These are phyloP conservation scores for Nyctibius grandis DNA, from an alignment of 2,797 vertebrate genomes.

Conservation along the genomic window DNA sequence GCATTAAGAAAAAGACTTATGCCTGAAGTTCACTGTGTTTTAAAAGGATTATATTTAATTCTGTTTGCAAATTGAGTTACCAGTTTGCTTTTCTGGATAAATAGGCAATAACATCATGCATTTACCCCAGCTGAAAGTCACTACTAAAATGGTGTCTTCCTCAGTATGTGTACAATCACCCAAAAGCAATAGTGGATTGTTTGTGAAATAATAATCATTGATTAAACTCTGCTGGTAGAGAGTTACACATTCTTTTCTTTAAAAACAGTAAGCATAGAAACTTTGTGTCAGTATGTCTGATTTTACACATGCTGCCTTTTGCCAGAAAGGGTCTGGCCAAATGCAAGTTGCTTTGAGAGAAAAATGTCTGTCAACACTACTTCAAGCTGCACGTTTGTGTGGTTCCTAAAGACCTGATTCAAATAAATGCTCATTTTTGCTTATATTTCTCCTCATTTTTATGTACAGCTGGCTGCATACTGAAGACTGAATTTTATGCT, in stretches of 20 bases:
- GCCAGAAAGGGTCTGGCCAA: neutral
- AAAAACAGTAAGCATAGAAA: neutral
- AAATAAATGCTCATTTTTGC: neutral
- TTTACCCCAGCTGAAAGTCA: neutral
- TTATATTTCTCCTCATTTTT: constrained; percentile 7
- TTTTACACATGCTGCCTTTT: neutral
- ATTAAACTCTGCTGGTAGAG: neutral
- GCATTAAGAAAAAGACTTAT: neutral
- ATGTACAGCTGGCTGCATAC: constrained; percentile 22
- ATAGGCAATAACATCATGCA: neutral
- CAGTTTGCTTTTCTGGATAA: neutral
- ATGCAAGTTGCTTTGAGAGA: neutral
- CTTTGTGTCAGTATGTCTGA: neutral
- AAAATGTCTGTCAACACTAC: neutral
- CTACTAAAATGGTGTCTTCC: neutral
- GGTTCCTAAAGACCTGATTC: neutral
- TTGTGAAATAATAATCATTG: neutral
- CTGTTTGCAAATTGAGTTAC: neutral
- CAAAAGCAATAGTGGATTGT: neutral
- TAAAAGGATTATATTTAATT: neutral
- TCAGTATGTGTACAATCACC: neutral
- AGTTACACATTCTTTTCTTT: neutral
- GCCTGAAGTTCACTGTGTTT: neutral
- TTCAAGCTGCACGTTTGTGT: neutral
- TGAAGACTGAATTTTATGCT: constrained; percentile 14